Evolutionary conservation across 2,113 vertebrate genomes (phyloP), one percentile per base, ranked within the genome.

Genomic region (Microtus montanus): DNA sequence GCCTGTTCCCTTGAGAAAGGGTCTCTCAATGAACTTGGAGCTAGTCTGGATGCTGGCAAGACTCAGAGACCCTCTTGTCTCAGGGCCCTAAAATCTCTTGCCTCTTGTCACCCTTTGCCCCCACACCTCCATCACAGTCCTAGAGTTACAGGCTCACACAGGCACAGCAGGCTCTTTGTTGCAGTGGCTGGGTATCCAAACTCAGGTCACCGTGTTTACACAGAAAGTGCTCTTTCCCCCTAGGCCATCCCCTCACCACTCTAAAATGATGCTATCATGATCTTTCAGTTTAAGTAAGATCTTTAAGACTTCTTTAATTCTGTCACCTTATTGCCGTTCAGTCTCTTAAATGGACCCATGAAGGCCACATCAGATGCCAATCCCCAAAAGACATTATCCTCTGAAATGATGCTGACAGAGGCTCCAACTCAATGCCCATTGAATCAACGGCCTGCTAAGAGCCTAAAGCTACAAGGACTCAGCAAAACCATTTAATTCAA

Each of bases 401-500:
- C n/a, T 28, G 70, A 90, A 75, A 24, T 22, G 30, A 70, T 12
- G 20, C 70, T 74, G 33, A 41, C 10, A 4, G 26, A 10, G 7
- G 1, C 47, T 17, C 22, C 74, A 47, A 15, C 28, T 92, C 66
- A 52, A 6, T 5, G 82, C 12, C 20, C 49, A 80, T 44, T 26
- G 33, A 87, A 33, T 4, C 15, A 33, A 61, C 4, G 2, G 35
- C 68, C 82, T 61, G 33, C 22, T 58, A 38, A 79, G 52, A 75
- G 61, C 80, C 49, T 44, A 66, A 73, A 17, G 58, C 9, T 12
- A 38, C 33, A 44, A 78, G 35, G 24, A 66, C 73, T 73, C 61
- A 44, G 41, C 12, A 82, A 79, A 96, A 68, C 7, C 63, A 78
- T 89, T 96, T 61, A 49, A 86, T 4, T 86, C 83, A 90, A 64